phyloP scores from a whole-genome alignment of 2,113 vertebrate species.

The Tapirus terrestris region DNA sequence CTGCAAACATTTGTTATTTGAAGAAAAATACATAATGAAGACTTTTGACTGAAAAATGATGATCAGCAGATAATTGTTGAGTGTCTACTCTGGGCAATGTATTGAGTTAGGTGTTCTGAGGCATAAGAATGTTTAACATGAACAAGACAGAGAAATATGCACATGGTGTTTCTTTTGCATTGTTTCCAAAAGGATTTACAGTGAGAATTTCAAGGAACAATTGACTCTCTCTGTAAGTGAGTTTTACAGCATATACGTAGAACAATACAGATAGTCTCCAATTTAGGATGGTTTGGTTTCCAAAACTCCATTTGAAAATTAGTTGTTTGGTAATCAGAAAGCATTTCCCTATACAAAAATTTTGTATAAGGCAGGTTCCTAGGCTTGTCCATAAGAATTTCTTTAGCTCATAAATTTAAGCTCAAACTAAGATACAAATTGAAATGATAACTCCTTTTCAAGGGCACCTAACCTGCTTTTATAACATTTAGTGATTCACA shows the following conservation, averaged over 20 bases:
- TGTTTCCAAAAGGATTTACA: neutral
- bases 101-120: neutral
- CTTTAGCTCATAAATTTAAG: neutral
- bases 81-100: neutral
- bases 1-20: constrained; percentile 2
- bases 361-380: neutral
- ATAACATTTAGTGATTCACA: neutral
- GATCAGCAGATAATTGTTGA: neutral
- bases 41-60: neutral
- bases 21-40: constrained; percentile 15
- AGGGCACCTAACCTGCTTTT: neutral
- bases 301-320: constrained; percentile 11
- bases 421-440: neutral
- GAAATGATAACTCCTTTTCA: constrained; percentile 12
- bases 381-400: neutral
- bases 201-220: neutral
- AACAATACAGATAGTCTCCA: neutral
- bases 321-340: neutral
- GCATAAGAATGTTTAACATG: neutral
- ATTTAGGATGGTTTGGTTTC: neutral
- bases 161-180: neutral
- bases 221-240: neutral
- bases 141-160: neutral
- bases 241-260: neutral
- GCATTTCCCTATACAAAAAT: neutral